These are phyloP conservation scores for Bos javanicus DNA, from an alignment of 2,113 vertebrate genomes.

Conservation along the genomic window DNA sequence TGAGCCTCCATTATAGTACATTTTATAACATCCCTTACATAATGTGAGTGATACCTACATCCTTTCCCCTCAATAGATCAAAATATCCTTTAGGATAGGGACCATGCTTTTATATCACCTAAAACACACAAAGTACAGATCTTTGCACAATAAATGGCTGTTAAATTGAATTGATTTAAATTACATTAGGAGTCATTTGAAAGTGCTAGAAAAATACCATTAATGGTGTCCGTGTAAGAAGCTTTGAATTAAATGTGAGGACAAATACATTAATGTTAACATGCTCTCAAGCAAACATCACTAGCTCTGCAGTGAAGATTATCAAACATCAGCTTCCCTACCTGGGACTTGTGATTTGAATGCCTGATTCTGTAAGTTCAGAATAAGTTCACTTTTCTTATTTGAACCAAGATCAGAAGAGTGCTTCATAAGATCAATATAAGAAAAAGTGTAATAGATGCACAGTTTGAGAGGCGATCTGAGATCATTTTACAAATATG, in stretches of 20 bases:
- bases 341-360: slow-evolving; percentile 54
- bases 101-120: slow-evolving; percentile 37
- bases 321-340: slow-evolving; percentile 51
- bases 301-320: slow-evolving; percentile 35
- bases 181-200: slow-evolving; percentile 67
- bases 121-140: slow-evolving; percentile 47
- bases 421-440: neutral
- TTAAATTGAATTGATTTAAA: slow-evolving; percentile 72
- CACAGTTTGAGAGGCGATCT: neutral
- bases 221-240: slow-evolving; percentile 60
- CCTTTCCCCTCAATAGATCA: neutral
- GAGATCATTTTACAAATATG: neutral
- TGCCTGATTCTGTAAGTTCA: slow-evolving; percentile 41
- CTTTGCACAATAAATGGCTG: slow-evolving; percentile 59
- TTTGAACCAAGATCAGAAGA: slow-evolving; percentile 28
- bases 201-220: slow-evolving; percentile 67
- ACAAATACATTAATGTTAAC: slow-evolving; percentile 71
- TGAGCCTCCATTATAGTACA: neutral
- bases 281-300: slow-evolving; percentile 60
- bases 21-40: neutral
- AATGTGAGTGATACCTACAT: neutral
- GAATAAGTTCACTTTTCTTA: slow-evolving; percentile 7
- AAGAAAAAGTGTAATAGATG: neutral
- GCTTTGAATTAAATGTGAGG: slow-evolving; percentile 66
- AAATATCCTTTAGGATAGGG: slow-evolving; percentile 19